Base-by-base conservation (phyloP, 1,140 invertebrate genomes). In the Zaprionus tsacasi region DNA sequence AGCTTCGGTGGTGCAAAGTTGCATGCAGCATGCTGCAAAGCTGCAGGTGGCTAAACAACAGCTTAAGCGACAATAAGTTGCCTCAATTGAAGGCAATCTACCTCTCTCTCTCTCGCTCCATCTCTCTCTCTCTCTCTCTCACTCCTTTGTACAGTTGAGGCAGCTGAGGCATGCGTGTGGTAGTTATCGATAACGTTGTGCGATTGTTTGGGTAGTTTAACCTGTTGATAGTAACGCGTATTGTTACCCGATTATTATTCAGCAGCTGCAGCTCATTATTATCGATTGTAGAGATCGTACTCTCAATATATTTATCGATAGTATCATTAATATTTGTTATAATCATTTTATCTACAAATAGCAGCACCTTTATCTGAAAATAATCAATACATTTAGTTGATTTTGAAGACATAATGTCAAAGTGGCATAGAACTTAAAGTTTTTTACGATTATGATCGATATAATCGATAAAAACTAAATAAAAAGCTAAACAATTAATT, bases 1-100 rank as follows among this genome's bases (percentile, higher is more conserved):
- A 68, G 50, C 68, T 55, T 45, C 30, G 65, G 52, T 74, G 71
- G 65, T 74, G 66, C 57, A 74, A 74, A 48, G 15, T n/a, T 17
- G 63, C 38, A 61, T n/a, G 61, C 61, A 11, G 36, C 70, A 72
- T 8, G 55, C 15, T 33, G 40, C 60, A 25, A 35, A 30, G 30
- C 58, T 48, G 59, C 40, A 63, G 60, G 60, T 63, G 60, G 60
- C 38, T 33, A 17, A 50, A 50, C 17, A 50, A 50, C 15, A 25
- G 45, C 45, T 50, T 50, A 50, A 50, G 45, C 45, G 45, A 25
- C 45, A 50, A 50, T 25, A 12, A 50, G 40, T 50, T 50, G 45
- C 17, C 17, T 10, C 15, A 50, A 50, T 50, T 50, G 17, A 17
- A 40, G 38, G 33, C 33, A 8, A 35, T 35, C 33, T 35, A 6